Evolutionary conservation across 2,113 vertebrate species (phyloP), one percentile per base, ranked within the genome.

Genomic region (Morone saxatilis): DNA sequence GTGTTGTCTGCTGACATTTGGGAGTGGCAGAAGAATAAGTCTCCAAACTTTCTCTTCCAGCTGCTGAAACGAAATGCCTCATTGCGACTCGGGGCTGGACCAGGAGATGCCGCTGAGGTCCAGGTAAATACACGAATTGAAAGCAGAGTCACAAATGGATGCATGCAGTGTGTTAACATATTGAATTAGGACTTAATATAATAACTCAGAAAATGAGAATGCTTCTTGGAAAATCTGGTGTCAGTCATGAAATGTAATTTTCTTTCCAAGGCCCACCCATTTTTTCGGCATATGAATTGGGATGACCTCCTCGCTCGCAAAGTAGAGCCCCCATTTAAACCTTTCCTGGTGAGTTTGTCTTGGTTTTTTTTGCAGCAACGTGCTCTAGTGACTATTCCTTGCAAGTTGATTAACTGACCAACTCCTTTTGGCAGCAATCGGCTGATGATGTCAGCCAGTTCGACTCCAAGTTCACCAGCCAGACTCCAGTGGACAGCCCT

Each of bases 391-490:
- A 69, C 40, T 40, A 11, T n/a, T 68, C 50, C 14, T 6, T 43
- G 14, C 43, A 1, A 4, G 16, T 9, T 2, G 13, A 83, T 51
- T 68, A 63, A 79, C 43, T 31, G 5, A 54, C 41, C 47, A 36
- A 19, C 38, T 62, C 73, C 19, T 68, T 59, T 76, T 71, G 93
- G 60, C 85, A 99, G 98, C 98, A 99, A 99, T 99, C 98, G 57
- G 98, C 98, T 92, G 98, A 99, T 92, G 98, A 99, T 86, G 98
- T 97, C 90, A 99, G 98, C 95, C 98, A 99, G 95, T 99, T 99
- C 94, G 98, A 99, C 95, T 99, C 98, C 86, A 99, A 99, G 96
- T 99, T 99, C 97, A 99, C 98, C 93, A 97, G 97, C 95, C 98
- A 99, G 96, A 97, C 98, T 87, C 98, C 98, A 80, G 98, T 99